phyloP scores from a whole-genome alignment of 1,140 invertebrate species.

The Solenopsis invicta region DNA sequence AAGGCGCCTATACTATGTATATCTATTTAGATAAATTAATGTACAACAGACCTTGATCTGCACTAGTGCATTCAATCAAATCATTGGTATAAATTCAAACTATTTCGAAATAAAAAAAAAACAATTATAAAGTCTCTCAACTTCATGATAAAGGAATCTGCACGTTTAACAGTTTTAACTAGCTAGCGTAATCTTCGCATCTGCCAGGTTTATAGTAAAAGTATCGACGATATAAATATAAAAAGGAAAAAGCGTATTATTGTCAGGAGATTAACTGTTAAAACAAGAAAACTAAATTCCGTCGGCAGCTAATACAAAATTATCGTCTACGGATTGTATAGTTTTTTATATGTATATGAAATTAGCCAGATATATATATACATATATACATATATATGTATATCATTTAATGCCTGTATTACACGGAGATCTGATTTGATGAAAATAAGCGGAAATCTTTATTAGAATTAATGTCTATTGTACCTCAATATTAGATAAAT shows the following conservation, averaged over 20 bases:
- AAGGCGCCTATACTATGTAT: neutral
- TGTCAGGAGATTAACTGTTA: conserved; percentile 56
- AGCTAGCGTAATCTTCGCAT: conserved; percentile 58
- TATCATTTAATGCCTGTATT: conserved; percentile 70
- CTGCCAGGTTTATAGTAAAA: conserved; percentile 16
- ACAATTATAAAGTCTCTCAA: conserved; percentile 2
- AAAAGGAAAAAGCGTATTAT: conserved; percentile 68
- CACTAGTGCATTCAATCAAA: neutral
- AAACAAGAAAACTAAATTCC: conserved; percentile 71
- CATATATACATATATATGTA: conserved; percentile 66
- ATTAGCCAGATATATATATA: conserved; percentile 68
- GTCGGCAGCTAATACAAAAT: conserved; percentile 79
- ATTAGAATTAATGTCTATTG: conserved; percentile 1
- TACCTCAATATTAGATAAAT: neutral
- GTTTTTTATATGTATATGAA: conserved; percentile 78
- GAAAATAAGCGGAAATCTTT: conserved; percentile 1
- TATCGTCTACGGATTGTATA: conserved; percentile 81
- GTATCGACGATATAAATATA: conserved; percentile 61
- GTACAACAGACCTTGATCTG: conserved; percentile 9
- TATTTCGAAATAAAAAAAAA: conserved; percentile 39
- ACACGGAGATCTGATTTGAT: conserved; percentile 61
- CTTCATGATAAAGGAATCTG: conserved; percentile 57
- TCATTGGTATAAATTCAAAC: conserved; percentile 37
- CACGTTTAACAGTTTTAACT: conserved; percentile 54
- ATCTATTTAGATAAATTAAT: conserved; percentile 2